phyloP scores from a whole-genome alignment of 2,888 invertebrate genomes.

The Bruchidius siliquastri region DNA sequence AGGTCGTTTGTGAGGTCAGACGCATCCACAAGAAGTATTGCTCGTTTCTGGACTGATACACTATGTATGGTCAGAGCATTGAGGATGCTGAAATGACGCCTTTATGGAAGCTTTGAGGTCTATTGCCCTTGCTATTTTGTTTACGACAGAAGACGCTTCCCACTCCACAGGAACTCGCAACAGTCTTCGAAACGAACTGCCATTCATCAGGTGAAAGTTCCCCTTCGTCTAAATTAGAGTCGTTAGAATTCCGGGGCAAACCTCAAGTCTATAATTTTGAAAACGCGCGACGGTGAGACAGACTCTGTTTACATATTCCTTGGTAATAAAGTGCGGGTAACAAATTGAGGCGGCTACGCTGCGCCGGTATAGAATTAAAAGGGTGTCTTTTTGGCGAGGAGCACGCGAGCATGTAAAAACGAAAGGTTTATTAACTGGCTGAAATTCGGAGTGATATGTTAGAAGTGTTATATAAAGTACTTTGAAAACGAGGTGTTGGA shows the following conservation, averaged over 20 bases:
- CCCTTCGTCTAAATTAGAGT: slow-evolving; percentile 31
- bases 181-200: neutral
- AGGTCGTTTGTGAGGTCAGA: no score
- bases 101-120: no score
- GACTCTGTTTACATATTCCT: slow-evolving; percentile 40
- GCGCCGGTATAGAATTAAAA: neutral
- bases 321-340: slow-evolving; percentile 39
- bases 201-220: slow-evolving; percentile 23
- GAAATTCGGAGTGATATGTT: neutral
- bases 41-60: no score
- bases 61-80: no score
- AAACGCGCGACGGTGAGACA: slow-evolving; percentile 34
- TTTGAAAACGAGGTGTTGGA: neutral
- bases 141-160: neutral
- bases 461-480: neutral
- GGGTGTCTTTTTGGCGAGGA: neutral
- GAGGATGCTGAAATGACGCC: no score
- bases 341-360: slow-evolving; percentile 36
- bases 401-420: neutral
- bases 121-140: neutral
- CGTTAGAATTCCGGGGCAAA: slow-evolving; percentile 34
- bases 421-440: neutral
- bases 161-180: neutral
- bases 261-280: slow-evolving; percentile 37
- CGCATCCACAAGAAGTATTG: no score